Percentiles rank a stretch among this genome's conserved stretches.
Conservation (phyloP, 2,113 vertebrate genomes). For the Balaenoptera acutorostrata region DNA sequence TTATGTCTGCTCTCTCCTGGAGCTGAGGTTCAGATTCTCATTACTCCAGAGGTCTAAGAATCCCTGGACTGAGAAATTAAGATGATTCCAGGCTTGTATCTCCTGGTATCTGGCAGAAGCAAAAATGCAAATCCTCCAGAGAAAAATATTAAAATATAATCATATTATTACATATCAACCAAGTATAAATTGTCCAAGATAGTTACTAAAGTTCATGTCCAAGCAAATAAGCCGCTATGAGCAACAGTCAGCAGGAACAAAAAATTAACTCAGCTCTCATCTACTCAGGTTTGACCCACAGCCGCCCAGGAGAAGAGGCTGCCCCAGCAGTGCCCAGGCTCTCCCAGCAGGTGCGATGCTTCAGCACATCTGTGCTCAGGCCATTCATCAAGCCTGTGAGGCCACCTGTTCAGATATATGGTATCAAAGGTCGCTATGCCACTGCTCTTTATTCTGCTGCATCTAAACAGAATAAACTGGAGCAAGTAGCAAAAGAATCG, state of each 20-base stretch:
- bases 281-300: constrained; percentile 78
- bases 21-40: background rate
- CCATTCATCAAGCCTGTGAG: constrained; percentile 82
- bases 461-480: background rate
- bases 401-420: background rate
- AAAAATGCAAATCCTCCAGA: background rate
- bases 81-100: background rate
- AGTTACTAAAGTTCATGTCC: background rate
- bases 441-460: background rate
- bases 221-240: background rate
- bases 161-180: background rate
- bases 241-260: background rate
- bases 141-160: background rate
- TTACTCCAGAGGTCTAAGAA: background rate
- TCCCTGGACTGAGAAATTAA: background rate
- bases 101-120: background rate
- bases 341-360: constrained; percentile 82
- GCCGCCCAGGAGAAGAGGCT: constrained; percentile 68
- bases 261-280: background rate
- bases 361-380: constrained; percentile 84
- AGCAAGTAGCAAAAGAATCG: background rate
- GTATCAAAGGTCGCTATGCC: background rate
- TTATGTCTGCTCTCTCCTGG: background rate
- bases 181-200: background rate
- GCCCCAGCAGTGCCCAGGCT: constrained; percentile 75